phyloP scores from a whole-genome alignment of 2,888 invertebrate species.

The Boloria euphrosyne region DNA sequence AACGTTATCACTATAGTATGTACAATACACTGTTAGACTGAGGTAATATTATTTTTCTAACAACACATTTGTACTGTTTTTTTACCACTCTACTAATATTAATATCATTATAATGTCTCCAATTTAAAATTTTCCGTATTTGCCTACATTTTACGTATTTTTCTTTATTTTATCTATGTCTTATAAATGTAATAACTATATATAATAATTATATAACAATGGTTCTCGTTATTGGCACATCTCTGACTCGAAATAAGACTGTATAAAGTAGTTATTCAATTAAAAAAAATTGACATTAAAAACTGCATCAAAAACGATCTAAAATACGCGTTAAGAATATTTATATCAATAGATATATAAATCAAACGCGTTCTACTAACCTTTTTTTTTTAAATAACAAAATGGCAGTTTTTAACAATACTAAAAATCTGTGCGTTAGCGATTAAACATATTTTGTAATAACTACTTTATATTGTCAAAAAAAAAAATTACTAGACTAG shows the following conservation, averaged over 20 bases:
- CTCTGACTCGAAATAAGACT: constrained; percentile 55
- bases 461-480: constrained; percentile 46
- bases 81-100: constrained; percentile 47
- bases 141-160: constrained; percentile 52
- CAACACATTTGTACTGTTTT: constrained; percentile 54
- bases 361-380: constrained; percentile 58
- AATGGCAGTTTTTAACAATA: constrained; percentile 24
- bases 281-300: constrained; percentile 4
- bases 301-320: constrained; percentile 21
- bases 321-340: constrained; percentile 57
- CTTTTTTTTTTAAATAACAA: too few species aligned
- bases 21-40: constrained; percentile 76
- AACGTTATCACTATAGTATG: constrained; percentile 58
- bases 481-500: constrained; percentile 46
- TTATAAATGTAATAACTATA: constrained; percentile 78
- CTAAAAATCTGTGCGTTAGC: constrained; percentile 19
- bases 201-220: constrained; percentile 67
- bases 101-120: constrained; percentile 57
- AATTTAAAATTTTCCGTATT: constrained; percentile 48
- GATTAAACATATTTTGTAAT: constrained; percentile 26
- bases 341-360: constrained; percentile 75
- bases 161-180: constrained; percentile 65
- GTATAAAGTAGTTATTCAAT: constrained; percentile 26
- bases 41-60: constrained; percentile 61
- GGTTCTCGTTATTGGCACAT: constrained; percentile 74